Conservation (phyloP, 1,140 invertebrate species). For the Hermetia illucens region DNA sequence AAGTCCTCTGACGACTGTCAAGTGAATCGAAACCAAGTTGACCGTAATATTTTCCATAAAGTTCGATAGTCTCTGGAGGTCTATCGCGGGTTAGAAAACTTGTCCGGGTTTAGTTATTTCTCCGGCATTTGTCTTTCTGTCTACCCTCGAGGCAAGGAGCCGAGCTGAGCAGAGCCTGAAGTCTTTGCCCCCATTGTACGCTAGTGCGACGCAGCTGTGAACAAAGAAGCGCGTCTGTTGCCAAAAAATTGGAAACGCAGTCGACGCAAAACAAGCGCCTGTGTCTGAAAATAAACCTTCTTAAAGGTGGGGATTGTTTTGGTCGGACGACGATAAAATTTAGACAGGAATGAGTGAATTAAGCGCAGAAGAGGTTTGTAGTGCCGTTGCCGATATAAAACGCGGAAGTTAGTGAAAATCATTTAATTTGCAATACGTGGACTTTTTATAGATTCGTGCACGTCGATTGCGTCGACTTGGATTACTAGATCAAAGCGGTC, state of each 20-base stretch:
- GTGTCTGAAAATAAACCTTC: background rate
- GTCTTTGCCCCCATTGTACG: too few species aligned
- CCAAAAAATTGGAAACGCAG: background rate
- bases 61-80: too few species aligned
- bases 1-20: too few species aligned
- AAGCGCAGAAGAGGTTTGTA: conserved; percentile 55
- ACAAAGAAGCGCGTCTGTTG: background rate
- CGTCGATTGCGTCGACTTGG: conserved; percentile 50
- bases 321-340: too few species aligned
- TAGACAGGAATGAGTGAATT: conserved; percentile 47
- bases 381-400: conserved; percentile 4
- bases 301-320: too few species aligned
- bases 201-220: background rate
- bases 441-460: conserved; percentile 44
- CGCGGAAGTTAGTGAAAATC: conserved; percentile 3
- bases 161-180: too few species aligned
- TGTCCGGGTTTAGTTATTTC: too few species aligned
- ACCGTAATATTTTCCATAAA: too few species aligned
- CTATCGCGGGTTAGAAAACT: too few species aligned
- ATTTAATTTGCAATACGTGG: conserved; percentile 7
- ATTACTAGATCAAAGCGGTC: conserved; percentile 33
- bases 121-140: too few species aligned
- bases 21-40: too few species aligned
- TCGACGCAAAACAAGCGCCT: background rate
- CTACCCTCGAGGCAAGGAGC: too few species aligned